Conservation (phyloP, 2,113 vertebrate species). For the Gadus chalcogrammus region DNA sequence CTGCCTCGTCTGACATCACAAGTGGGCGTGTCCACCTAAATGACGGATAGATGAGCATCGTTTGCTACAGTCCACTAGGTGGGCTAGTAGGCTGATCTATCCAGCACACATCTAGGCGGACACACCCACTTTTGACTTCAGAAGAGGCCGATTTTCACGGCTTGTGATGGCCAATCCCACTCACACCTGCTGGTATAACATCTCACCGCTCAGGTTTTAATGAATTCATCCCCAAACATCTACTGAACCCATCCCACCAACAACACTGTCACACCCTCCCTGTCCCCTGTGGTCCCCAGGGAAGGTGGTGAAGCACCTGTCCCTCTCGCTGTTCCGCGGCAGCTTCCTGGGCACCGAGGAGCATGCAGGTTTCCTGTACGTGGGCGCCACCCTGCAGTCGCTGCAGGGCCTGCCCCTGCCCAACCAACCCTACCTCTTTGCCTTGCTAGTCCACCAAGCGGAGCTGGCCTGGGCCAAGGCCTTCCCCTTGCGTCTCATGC, state of each 20-base stretch:
- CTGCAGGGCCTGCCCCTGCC: conserved; percentile 83
- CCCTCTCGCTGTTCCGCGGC: conserved; percentile 81
- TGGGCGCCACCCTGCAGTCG: conserved; percentile 84
- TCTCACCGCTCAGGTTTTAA: background rate
- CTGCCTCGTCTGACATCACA: too few relatives aligned
- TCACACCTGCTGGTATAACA: too few relatives aligned
- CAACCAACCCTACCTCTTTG: conserved; percentile 84
- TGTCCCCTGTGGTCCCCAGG: conserved; percentile 65
- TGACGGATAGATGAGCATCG: too few relatives aligned
- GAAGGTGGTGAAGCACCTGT: conserved; percentile 83
- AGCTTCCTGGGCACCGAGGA: conserved; percentile 83
- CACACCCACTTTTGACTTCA: too few relatives aligned
- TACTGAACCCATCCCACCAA: background rate
- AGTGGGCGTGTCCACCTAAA: too few relatives aligned
- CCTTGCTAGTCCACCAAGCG: conserved; percentile 87
- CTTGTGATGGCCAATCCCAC: too few relatives aligned
- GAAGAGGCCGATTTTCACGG: too few relatives aligned
- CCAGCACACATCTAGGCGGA: too few relatives aligned
- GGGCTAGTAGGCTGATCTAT: too few relatives aligned
- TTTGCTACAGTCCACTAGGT: too few relatives aligned
- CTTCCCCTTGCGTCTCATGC: conserved; percentile 90
- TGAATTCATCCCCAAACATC: background rate
- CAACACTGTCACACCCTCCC: background rate
- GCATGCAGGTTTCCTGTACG: conserved; percentile 90
- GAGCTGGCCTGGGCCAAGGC: conserved; percentile 93